Evolutionary conservation across 2,888 invertebrate species (phyloP), one percentile per base, ranked within the genome.

Genomic region (Diloba caeruleocephala): DNA sequence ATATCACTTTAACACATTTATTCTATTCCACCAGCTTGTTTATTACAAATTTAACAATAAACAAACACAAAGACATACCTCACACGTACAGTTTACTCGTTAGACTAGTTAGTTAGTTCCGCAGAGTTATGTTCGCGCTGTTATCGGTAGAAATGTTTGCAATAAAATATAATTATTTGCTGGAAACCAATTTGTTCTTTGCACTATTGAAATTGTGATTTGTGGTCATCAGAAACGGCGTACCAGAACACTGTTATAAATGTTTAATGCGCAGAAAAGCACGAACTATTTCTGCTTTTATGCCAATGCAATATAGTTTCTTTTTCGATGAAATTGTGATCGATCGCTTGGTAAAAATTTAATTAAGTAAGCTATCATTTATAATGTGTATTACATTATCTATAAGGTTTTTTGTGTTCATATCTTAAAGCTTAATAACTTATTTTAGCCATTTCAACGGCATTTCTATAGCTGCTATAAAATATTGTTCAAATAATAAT

Each of bases 111-210:
- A 86, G 85, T 84, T 83, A 85, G 72, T 70, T 68, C 73, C 55
- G 62, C 63, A 82, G 84, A 91, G 84, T 90, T 90, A 90, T 88
- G 88, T 82, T 76, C 80, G 57, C 67, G 64, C 71, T 79, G 82
- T 80, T 90, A 91, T 90, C 92, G 75, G 64, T 74, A 72, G 81
- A 79, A 77, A 76, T 76, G 71, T 68, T 61, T 70, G 79, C 88
- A 81, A 89, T 90, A 91, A 91, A 91, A 90, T 85, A 90, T 90
- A 89, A 89, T 90, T 89, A 88, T 90, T 91, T 88, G 88, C 82
- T 79, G 80, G 82, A 83, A 89, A 87, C 85, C 89, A 90, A 90
- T 92, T 90, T 87, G 85, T 82, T 81, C 82, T 78, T 82, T 74
- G 77, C 76, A 77, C 73, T 77, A 81, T 84, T 83, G 78, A 79